Base-by-base conservation (phyloP, 1,140 invertebrate species). In the Pygmarrhopalites habei region DNA sequence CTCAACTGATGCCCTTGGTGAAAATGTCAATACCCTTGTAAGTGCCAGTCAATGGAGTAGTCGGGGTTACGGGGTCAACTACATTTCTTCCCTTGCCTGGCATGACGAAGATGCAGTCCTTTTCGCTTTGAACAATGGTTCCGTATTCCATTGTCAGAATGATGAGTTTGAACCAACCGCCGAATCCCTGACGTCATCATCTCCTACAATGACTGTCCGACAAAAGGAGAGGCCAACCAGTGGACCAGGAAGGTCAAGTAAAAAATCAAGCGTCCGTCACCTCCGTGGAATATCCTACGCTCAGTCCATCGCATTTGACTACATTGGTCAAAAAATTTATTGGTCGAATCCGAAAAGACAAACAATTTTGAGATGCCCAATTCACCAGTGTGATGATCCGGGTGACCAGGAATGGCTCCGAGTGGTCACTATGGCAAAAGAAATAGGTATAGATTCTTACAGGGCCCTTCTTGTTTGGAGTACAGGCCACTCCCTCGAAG, bases 401-500 rank as follows among this genome's bases (percentile, higher is more conserved):
- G 85, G 85, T 15, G 79, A 77, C n/a, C 78, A 83, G 21, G 89
- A 92, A 74, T 84, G 85, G 5, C 80, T 93, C 52, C 85, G 85
- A 2, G 84, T 90, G 62, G 77, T 89, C 15, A 87, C 86, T 1
- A 81, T 86, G 21, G 89, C 88, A 3, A 85, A 86, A 71, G 86
- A 90, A 71, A 74, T 95, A 19, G 83, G 85, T 21, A 83, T 95
- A 25, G 92, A 96, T 74, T 84, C 90, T 0, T 67, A 86, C 2
- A 82, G 84, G 67, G 92, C 88, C 0, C 85, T 86, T 67, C 78
- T 96, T 21, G 92, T 94, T 72, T 96, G 91, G 86, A 87, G 88
- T 10, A 95, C 91, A 0, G 83, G 83, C 0, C 84, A 89, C 65
- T 84, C 86, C 0, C 82, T 96, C 0, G 87, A 90, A 76, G 84